Evolutionary conservation across 2,888 invertebrate genomes (phyloP).

Genomic region (Philereme vetulata): DNA sequence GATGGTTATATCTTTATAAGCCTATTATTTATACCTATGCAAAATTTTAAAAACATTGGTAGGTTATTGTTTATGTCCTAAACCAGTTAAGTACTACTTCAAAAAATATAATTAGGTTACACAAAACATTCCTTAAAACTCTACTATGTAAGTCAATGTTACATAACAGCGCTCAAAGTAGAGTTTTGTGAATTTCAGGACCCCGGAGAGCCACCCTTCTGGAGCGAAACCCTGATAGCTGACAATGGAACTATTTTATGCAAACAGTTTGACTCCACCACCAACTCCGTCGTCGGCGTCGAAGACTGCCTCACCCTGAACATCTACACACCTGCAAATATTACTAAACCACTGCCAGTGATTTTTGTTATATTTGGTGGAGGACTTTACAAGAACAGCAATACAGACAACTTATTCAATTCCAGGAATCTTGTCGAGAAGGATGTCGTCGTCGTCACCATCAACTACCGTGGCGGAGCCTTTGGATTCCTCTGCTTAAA

Average conservation of each 20-base stretch:
- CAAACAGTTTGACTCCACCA: constrained; percentile 37
- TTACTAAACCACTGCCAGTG: constrained; percentile 43
- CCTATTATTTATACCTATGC: no score
- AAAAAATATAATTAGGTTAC: no score
- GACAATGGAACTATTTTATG: constrained; percentile 38
- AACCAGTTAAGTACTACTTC: no score
- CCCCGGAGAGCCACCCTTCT: constrained; percentile 44
- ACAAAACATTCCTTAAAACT: no score
- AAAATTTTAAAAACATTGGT: no score
- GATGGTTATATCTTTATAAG: no score
- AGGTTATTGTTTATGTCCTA: no score
- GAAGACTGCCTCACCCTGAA: constrained; percentile 59
- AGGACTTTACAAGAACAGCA: constrained; percentile 50
- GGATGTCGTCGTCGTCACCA: constrained; percentile 53
- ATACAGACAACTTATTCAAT: constrained; percentile 47
- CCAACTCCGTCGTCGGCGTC: constrained; percentile 37
- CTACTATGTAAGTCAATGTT: no score
- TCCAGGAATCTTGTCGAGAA: constrained; percentile 52
- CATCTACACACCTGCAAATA: constrained; percentile 62
- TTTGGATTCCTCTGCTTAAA: constrained; percentile 59
- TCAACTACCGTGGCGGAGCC: constrained; percentile 58
- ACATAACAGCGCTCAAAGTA: no score
- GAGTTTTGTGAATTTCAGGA: constrained; percentile 32
- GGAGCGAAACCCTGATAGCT: constrained; percentile 44
- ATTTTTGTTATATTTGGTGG: constrained; percentile 59